Evolutionary conservation across 1,140 invertebrate genomes (phyloP), one percentile per base, ranked within the genome.

Genomic region (Gonatopus flavifemur): DNA sequence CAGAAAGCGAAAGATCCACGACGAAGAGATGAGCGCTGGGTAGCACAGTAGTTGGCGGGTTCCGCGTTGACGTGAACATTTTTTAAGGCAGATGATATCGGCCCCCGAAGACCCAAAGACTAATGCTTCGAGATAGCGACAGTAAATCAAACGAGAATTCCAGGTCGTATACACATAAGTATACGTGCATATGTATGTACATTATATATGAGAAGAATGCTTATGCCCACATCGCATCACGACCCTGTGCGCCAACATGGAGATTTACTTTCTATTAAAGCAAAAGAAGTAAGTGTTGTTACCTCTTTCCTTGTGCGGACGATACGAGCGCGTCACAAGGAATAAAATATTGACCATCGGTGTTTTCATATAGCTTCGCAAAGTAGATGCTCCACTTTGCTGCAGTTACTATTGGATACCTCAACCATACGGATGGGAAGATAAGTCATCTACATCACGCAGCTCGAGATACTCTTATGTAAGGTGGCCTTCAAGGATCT

Each of bases 71-170:
- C 60, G 60, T 56, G 30, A 57, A 39, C 60, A 63, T 64, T 63
- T 64, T 63, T 63, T 63, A 59, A 64, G 35, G 55, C 60, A 62
- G 61, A 64, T 64, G 61, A 64, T 64, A 64, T 64, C 61, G 57
- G 57, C 52, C 53, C 49, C 59, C 55, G 52, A 49, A 47, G 60
- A 52, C 58, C 61, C 53, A 64, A 64, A 64, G 61, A 64, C 61
- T 64, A 64, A 64, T 64, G 61, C 57, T 52, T 32, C 52, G 60
- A 64, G 61, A 64, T 64, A 59, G 61, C 60, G 60, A 60, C 61
- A 63, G 61, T 64, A 64, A 64, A 64, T 64, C 61, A 64, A 62
- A 64, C 56, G 53, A 24, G 49, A 59, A 64, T 62, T 62, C 60
- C 61, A 63, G 56, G 60, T 62, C 57, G 56, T 61, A 44, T 49